A percentile compares a stretch with the other conserved stretches of the same genome.
Conservation (phyloP, 1,140 invertebrate genomes). For the Bombus impatiens region DNA sequence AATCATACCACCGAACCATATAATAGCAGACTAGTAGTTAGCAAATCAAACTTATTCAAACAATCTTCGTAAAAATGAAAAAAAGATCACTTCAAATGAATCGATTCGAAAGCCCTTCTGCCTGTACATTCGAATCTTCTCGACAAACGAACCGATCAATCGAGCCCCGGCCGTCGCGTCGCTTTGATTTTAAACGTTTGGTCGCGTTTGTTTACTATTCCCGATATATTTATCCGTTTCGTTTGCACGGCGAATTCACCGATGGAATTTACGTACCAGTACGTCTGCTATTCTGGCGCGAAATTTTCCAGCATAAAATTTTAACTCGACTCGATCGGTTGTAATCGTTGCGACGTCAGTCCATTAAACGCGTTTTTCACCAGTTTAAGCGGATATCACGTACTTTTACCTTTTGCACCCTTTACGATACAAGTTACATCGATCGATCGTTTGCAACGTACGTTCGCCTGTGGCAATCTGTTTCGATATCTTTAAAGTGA, state of each 20-base stretch:
- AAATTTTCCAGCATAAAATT: not conserved
- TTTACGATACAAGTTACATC: not conserved
- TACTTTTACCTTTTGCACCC: no score
- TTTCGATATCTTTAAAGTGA: no score
- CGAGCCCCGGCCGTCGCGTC: not conserved
- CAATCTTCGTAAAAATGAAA: not conserved
- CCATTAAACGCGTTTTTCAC: conserved; percentile 9
- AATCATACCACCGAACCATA: not conserved
- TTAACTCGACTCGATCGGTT: not conserved
- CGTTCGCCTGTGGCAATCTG: no score
- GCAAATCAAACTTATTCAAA: not conserved
- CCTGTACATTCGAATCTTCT: not conserved
- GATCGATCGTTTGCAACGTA: not conserved
- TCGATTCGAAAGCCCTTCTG: not conserved
- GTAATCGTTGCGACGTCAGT: not conserved
- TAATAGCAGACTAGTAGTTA: not conserved
- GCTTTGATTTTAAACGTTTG: conserved; percentile 24
- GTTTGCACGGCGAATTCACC: not conserved
- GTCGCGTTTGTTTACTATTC: not conserved
- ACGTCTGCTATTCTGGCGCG: not conserved
- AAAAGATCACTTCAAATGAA: not conserved
- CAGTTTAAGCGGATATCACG: not conserved
- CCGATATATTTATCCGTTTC: not conserved
- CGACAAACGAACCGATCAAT: conserved; percentile 16
- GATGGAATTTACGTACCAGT: not conserved